phyloP scores from a whole-genome alignment of 2,113 vertebrate species.

The Tupaia chinensis region DNA sequence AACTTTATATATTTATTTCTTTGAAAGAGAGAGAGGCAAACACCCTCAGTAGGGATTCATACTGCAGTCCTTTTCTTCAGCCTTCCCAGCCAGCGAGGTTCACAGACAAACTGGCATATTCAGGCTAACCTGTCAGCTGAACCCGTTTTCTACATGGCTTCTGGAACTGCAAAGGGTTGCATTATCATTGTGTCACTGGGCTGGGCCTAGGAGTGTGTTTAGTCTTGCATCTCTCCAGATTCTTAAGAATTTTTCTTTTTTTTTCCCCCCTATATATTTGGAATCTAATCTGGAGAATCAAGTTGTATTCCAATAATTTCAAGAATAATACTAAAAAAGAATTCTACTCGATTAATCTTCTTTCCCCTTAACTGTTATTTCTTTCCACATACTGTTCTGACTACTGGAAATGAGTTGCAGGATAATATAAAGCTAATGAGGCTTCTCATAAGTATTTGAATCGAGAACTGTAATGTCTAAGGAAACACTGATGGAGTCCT shows the following conservation, averaged over 20 bases:
- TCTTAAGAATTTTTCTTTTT: background rate
- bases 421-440: conserved; percentile 53
- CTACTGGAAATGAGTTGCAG: background rate
- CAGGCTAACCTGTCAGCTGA: no score
- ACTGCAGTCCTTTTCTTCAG: no score
- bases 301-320: background rate
- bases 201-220: background rate
- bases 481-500: background rate
- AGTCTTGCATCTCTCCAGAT: background rate
- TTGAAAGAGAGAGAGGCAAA: no score
- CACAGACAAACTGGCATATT: no score
- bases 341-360: background rate
- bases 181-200: no score
- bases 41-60: no score
- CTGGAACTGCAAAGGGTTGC: no score
- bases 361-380: background rate
- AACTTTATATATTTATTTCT: no score
- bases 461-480: background rate
- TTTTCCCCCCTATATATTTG: background rate
- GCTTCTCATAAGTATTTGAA: conserved; percentile 16
- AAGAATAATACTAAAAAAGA: background rate
- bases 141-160: no score
- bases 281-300: conserved; percentile 14
- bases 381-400: background rate
- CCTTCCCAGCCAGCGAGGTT: no score